Evolutionary conservation across 1,140 invertebrate genomes (phyloP).

Genomic region (Drosophila saltans): DNA sequence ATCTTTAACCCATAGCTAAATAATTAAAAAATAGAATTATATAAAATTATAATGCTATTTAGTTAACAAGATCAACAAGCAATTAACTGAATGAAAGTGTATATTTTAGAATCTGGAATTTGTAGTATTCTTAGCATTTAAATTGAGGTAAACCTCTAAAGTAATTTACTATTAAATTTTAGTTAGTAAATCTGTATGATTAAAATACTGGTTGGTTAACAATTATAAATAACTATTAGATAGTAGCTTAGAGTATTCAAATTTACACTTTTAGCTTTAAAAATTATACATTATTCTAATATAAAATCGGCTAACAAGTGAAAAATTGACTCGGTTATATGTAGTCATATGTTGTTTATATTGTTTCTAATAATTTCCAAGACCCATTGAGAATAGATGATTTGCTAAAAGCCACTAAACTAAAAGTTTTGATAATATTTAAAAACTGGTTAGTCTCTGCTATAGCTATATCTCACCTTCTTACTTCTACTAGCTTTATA

Average conservation of each 20-base stretch:
- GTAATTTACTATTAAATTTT: not conserved
- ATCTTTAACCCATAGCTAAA: not conserved
- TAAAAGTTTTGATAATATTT: too few relatives aligned
- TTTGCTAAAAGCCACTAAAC: too few relatives aligned
- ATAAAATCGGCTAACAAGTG: too few relatives aligned
- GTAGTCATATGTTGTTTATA: not conserved
- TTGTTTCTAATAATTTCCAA: not conserved
- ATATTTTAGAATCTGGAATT: not conserved
- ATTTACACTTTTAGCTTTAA: too few relatives aligned
- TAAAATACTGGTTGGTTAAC: constrained; percentile 18
- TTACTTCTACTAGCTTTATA: constrained; percentile 39
- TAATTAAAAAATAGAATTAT: not conserved
- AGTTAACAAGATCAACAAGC: constrained; percentile 1
- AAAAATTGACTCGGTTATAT: too few relatives aligned
- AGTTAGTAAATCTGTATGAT: not conserved
- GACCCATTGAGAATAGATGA: not conserved
- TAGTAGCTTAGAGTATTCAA: too few relatives aligned
- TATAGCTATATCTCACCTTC: constrained; percentile 25
- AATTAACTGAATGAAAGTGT: not conserved
- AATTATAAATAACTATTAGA: not conserved
- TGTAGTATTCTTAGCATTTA: not conserved
- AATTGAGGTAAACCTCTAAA: not conserved
- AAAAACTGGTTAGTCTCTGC: constrained; percentile 45
- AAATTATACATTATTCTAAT: too few relatives aligned
- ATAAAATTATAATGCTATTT: constrained; percentile 3